Base-by-base conservation (phyloP, 2,888 invertebrate genomes). In the Pristionchus japonicus region DNA sequence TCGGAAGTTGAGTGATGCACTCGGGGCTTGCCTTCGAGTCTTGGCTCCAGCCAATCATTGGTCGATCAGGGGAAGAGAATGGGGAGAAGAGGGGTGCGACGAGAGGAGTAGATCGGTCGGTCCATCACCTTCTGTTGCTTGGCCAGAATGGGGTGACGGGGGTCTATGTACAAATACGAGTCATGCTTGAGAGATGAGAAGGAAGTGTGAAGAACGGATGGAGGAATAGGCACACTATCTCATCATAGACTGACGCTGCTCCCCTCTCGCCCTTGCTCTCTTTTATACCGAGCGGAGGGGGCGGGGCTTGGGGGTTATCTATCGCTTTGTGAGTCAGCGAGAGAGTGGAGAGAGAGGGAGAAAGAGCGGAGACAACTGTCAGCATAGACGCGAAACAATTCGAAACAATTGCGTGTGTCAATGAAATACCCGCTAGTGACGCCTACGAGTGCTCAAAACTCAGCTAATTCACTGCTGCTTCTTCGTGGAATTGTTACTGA, bases 1-100 rank as follows among this genome's bases (percentile, higher is more conserved):
- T 49, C 80, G 80, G 80, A 80, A 80, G 80, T 80, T 80, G 80
- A 80, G n/a, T 49, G 80, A 80, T 80, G 80, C 31, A 80, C 80
- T 47, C 49, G 80, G 49, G 49, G 47, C 49, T 80, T 80, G 47
- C 3, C 31, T 80, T 80, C 80, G 80, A 80, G 17, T 80, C 80
- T 80, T 47, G 80, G 11, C 27, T 43, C 43, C 49, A 47, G 47
- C 80, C 80, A 49, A 3, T 23, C 80, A 80, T 74, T 74, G 43
- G 40, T 37, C 20, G 40, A 40, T 77, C 31, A n/a, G 27, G 47
- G 11, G 31, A 49, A 27, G 3, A 49, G 31, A n/a, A n/a, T n/a
- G n/a, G n/a, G n/a, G n/a, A n/a, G n/a, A n/a, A n/a, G n/a, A n/a
- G n/a, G n/a, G n/a, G n/a, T n/a, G n/a, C n/a, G n/a, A n/a, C n/a